Base-by-base conservation (phyloP, 2,888 invertebrate species). In the Spilarctia lutea region DNA sequence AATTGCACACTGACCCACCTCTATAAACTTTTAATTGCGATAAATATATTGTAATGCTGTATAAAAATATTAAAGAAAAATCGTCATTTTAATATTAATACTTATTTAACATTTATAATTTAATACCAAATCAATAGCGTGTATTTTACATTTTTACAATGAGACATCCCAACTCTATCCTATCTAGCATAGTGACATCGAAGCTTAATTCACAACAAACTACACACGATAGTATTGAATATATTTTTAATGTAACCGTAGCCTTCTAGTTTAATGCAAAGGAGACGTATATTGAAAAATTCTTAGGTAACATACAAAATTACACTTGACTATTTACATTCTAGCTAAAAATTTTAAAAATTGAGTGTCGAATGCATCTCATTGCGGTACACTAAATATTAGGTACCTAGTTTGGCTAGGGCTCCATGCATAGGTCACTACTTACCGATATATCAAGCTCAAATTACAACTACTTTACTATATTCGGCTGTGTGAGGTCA, bases 61-160 rank as follows among this genome's bases (percentile, higher is more conserved):
- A 96, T 95, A 96, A 96, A 96, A 95, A 96, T 95, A 95, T 94
- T 95, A 95, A 96, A 96, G 94, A 94, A 96, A 94, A 94, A 94
- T 94, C 92, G 92, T 94, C 92, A 93, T 93, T 92, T 92, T 92
- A 92, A 90, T 93, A 92, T 91, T 91, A 91, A 90, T 92, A 88
- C 93, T 92, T 94, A 94, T 88, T 91, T 94, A 94, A 94, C 94
- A 94, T 94, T 93, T 91, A 94, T 93, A 93, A 79, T 84, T 91
- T 87, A 86, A 92, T 90, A 90, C 89, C 90, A 92, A 94, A 93
- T 92, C 88, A 93, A 92, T 93, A 93, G 94, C 93, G 92, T 93
- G 92, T 96, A 94, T 94, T 92, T 93, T 96, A 96, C 95, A 96
- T 96, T 95, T 96, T 92, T 95, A 96, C 95, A 96, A 93, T 93